phyloP scores from a whole-genome alignment of 2,888 invertebrate genomes.

The Metacarcinus magister region DNA sequence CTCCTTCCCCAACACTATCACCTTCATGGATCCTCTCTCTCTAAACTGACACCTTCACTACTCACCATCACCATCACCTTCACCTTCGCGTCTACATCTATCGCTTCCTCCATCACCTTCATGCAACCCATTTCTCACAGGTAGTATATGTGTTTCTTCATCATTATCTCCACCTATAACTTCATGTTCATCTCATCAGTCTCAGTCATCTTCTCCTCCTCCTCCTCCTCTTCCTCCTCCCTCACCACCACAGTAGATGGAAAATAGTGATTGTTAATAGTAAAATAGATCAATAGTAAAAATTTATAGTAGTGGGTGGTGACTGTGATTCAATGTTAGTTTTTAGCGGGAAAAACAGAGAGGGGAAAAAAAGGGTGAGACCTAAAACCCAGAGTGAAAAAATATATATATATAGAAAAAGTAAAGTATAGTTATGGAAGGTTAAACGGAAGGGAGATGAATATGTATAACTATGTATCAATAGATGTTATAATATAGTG shows the following conservation, averaged over 20 bases:
- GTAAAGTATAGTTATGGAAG: neutral
- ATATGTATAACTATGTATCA: neutral
- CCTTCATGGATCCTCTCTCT: constrained; percentile 77
- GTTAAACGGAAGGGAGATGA: neutral
- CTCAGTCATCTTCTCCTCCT: neutral
- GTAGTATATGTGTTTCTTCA: neutral
- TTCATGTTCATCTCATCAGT: neutral
- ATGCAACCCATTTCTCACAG: neutral
- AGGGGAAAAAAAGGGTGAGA: neutral
- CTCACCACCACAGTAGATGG: neutral
- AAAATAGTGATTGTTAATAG: too few species aligned
- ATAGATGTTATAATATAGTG: neutral
- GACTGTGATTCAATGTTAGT: neutral
- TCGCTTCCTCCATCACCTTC: neutral
- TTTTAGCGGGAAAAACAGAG: neutral
- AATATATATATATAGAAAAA: neutral
- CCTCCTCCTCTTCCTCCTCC: too few species aligned
- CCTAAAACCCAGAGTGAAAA: neutral
- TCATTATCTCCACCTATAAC: neutral
- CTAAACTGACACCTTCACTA: neutral
- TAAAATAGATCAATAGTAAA: too few species aligned
- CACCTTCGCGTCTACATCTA: neutral
- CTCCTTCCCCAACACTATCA: constrained; percentile 75
- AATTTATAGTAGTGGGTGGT: neutral
- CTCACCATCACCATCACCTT: neutral